Evolutionary conservation across 2,888 invertebrate genomes (phyloP), one percentile per base, ranked within the genome.

Genomic region (Drosophila lutescens): DNA sequence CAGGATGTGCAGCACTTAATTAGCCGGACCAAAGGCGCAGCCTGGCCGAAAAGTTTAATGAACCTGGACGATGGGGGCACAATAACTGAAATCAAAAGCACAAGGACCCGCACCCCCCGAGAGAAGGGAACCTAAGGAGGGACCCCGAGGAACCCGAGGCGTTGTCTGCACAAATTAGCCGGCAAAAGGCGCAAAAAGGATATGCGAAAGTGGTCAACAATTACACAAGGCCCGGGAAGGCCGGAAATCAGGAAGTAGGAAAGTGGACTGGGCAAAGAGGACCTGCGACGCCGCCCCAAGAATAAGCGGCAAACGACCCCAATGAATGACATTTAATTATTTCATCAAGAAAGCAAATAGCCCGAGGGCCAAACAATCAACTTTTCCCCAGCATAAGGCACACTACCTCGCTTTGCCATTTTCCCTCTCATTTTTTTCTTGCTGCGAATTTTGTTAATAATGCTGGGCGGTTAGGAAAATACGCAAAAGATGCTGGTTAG

Each of bases 261-360:
- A 2, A 32, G 36, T 30, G 36, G 34, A 17, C 23, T 30, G 26
- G 54, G 49, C 53, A 47, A 38, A 53, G 54, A 41, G 59, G 54
- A 34, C 51, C 55, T 57, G 46, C 26, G 30, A 30, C 7, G 46
- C 15, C 15, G 46, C 10, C 26, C 30, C 15, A 47, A 26, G 70
- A 47, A 70, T 43, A 59, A 67, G 63, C 61, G 67, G 70, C 68
- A 78, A 73, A 70, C 77, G 68, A 56, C 85, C 81, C 77, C 81
- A 84, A 74, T 85, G 85, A 85, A 84, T 81, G 89, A 85, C 89
- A 88, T 86, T 89, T 86, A 89, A 86, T 89, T 86, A 89, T 86
- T 86, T 86, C 87, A 86, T 86, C 87, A 88, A 79, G 88, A 78
- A 85, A 85, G 89, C 82, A 87, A 86, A 87, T 82, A 87, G 77